A percentile compares a stretch with the other conserved stretches of the same genome.
Conservation (phyloP, 2,888 invertebrate genomes). For the Scaptomyza reducta region DNA sequence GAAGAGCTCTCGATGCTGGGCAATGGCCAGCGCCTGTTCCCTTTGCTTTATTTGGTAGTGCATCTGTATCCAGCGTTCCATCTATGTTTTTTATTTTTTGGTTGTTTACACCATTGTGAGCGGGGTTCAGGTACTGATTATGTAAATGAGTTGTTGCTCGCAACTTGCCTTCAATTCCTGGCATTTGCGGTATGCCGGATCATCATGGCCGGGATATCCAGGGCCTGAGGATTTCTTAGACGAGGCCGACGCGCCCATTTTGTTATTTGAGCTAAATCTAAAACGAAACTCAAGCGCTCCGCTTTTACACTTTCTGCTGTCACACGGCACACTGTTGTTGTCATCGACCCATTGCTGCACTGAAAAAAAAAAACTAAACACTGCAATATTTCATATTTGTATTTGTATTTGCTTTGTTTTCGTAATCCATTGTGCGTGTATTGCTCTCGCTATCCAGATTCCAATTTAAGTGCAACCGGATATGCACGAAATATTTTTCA, state of each 20-base stretch:
- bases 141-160: constrained; percentile 20
- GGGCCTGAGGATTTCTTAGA: constrained; percentile 55
- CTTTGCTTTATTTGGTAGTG: constrained; percentile 91
- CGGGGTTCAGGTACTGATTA: constrained; percentile 1
- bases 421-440: no score
- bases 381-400: no score
- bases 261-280: constrained; percentile 7
- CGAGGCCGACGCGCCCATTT: constrained; percentile 75
- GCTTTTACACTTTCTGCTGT: constrained; percentile 13
- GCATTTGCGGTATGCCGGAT: constrained; percentile 77
- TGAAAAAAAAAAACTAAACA: not conserved
- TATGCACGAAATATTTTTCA: not conserved
- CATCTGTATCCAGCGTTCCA: constrained; percentile 92
- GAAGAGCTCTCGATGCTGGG: constrained; percentile 89
- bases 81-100: constrained; percentile 82
- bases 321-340: constrained; percentile 11
- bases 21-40: constrained; percentile 89
- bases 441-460: no score
- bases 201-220: constrained; percentile 74
- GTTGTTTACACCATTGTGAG: not conserved
- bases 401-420: no score
- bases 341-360: constrained; percentile 45
- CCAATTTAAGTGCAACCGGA: no score
- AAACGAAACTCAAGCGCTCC: constrained; percentile 3
- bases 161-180: constrained; percentile 77